Conservation (phyloP, 2,888 invertebrate species). For the Phortica okadai region DNA sequence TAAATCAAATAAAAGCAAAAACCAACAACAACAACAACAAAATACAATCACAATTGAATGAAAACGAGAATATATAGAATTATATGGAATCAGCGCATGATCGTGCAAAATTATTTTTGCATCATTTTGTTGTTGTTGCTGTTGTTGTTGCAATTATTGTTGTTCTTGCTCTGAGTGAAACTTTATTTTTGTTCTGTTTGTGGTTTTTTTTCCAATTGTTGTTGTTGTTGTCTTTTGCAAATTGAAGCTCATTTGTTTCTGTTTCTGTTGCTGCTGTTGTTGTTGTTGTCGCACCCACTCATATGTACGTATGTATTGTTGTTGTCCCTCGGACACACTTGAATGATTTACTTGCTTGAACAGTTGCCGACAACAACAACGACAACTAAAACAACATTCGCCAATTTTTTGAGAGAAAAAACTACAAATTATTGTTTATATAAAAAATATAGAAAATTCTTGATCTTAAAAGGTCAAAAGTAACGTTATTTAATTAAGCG, state of each 20-base stretch:
- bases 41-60: conserved; percentile 37
- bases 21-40: not conserved
- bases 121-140: conserved; percentile 37
- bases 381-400: conserved; percentile 36
- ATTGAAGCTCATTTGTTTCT: not conserved
- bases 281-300: conserved; percentile 52
- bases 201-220: not conserved
- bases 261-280: not conserved
- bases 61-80: conserved; percentile 40
- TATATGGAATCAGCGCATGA: conserved; percentile 57
- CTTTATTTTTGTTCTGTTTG: not conserved
- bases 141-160: not conserved
- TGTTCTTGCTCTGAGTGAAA: not conserved
- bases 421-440: not conserved
- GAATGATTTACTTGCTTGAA: conserved; percentile 25
- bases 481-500: conserved; percentile 57
- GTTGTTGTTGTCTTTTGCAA: not conserved
- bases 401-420: conserved; percentile 22
- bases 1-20: conserved; percentile 33
- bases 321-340: conserved; percentile 28
- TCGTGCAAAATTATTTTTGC: conserved; percentile 57
- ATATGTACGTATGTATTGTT: conserved; percentile 39
- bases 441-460: conserved; percentile 13
- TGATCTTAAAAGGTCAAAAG: conserved; percentile 41
- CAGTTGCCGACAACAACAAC: not conserved